Base-by-base conservation (phyloP, 2,888 invertebrate species). In the Thymelicus sylvestris region DNA sequence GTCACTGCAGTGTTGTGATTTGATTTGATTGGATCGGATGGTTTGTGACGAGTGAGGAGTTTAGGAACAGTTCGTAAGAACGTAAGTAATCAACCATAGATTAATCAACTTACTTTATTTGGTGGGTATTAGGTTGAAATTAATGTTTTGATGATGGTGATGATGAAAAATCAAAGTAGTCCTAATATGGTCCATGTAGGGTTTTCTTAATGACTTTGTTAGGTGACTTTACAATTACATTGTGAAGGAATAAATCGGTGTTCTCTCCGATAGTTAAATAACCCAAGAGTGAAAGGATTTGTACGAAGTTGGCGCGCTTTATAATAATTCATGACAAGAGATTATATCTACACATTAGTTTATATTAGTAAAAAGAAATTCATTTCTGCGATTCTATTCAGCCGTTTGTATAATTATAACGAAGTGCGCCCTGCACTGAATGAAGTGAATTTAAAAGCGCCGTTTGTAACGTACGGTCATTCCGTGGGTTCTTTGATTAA, bases 21-120 rank as follows among this genome's bases (percentile, higher is more conserved):
- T 78, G 79, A 75, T 78, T 81, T 81, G 84, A 83, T 80, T 76
- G 77, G 79, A 75, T 78, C 81, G 83, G 83, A 86, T 85, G 86
- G 86, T 44, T 44, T 44, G 44, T 12, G 12, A 10, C 10, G 44
- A 44, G 12, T 86, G 78, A 80, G 15, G 8, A 52, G 48, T 19
- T 15, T 19, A 3, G 52, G 52, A 52, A 7, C 8, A 2, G 5
- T 13, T 19, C 52, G 19, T 7, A 8, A 8, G 10, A 44, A 44
- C 44, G 44, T 44, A 44, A 44, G 44, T 44, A 12, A 44, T 12
- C 31, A 5, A 31, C 19, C 2, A 19, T 19, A 31, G 44, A 44
- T 19, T 19, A 19, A 19, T 19, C 19, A 19, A 19, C 19, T 19
- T 19, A 44, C 12, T 44, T 8, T 41, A 7, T 41, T 41, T 41